Evolutionary conservation across 2,113 vertebrate species (phyloP), one percentile per base, ranked within the genome.

Genomic region (Oreocharis arfaki): DNA sequence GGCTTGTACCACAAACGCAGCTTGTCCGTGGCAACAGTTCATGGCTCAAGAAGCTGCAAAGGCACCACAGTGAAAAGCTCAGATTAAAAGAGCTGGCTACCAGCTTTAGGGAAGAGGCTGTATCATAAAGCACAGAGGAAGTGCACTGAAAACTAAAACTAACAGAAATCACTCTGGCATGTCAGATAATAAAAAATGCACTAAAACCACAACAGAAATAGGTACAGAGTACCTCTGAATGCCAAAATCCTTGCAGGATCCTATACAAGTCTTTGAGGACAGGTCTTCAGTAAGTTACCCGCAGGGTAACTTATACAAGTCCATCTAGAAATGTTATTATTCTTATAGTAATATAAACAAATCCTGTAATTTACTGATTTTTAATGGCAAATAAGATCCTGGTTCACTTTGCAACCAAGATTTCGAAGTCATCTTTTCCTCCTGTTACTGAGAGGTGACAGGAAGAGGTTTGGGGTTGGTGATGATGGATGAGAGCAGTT

Each of bases 231-330:
- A 44, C 13, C 42, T 42, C 21, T 12, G 33, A 75, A 14, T 26
- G 59, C 7, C 39, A 69, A 82, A 55, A 57, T 24, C 46, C 39
- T 59, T 27, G 9, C 16, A 76, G 41, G 52, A 79, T 33, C 32
- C 24, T 19, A 32, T 3, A 7, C 11, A 69, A 44, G 12, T 14
- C 37, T 50, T 57, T 0, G 0, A 87, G 39, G 9, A 50, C 0
- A 1, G 10, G 14, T 6, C 7, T 86, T 69, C 50, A 65, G 16
- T 32, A 63, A 17, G 16, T 14, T n/a, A 86, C 49, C 28, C 16
- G 15, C 28, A 86, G 42, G 49, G 41, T 64, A n/a, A n/a, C 20
- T 47, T n/a, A 75, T 5, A 15, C 7, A 32, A 76, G 11, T 8
- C 21, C n/a, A 49, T 22, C 44, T 30, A 64, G 10, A 55, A 70